phyloP scores from a whole-genome alignment of 2,797 vertebrate genomes.

The Gila robusta region DNA sequence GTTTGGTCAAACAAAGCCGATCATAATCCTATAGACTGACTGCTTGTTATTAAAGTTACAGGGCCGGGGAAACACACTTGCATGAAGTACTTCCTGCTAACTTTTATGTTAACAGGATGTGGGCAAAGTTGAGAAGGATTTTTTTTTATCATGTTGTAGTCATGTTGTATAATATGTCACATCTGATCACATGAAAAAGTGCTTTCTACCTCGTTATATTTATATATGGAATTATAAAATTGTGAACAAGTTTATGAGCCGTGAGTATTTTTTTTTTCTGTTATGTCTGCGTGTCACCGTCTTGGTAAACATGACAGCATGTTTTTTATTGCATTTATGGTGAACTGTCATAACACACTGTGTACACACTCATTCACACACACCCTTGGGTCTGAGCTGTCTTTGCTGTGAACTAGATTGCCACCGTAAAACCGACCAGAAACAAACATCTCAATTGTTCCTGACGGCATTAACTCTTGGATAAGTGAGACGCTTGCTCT shows the following conservation, averaged over 20 bases:
- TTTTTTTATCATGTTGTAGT: background rate
- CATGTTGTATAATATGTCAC: constrained; percentile 50
- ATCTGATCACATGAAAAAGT: constrained; percentile 65
- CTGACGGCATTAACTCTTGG: background rate
- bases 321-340: constrained; percentile 30
- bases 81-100: background rate
- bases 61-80: background rate
- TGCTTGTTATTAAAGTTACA: background rate
- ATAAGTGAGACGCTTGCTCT: background rate
- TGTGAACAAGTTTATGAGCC: constrained; percentile 58
- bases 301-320: background rate
- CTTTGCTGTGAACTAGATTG: background rate
- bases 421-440: background rate
- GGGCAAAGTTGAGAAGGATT: background rate
- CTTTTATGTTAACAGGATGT: constrained; percentile 26
- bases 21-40: background rate
- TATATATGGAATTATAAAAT: constrained; percentile 60
- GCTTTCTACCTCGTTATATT: constrained; percentile 75
- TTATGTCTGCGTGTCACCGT: constrained; percentile 8
- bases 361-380: constrained; percentile 19
- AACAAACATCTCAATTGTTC: constrained; percentile 22
- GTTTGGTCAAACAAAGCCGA: constrained; percentile 36
- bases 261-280: constrained; percentile 47
- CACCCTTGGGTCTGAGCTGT: constrained; percentile 54
- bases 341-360: constrained; percentile 10